These are phyloP conservation scores for Craterocephalus amniculus DNA, from an alignment of 2,797 vertebrate genomes.

Conservation along the genomic window DNA sequence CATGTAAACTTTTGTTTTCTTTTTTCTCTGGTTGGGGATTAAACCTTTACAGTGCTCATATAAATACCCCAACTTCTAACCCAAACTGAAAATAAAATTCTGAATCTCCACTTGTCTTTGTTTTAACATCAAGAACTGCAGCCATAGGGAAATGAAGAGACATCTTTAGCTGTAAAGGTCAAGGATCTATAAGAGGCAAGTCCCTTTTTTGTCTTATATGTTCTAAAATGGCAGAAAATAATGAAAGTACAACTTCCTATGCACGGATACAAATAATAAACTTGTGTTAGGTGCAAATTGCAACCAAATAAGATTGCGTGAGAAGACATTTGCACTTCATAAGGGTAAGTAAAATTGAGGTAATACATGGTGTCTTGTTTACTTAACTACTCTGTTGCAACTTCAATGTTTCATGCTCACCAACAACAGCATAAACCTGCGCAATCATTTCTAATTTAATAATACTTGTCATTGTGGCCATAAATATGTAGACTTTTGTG, in stretches of 20 bases:
- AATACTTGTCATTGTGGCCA: too few relatives aligned
- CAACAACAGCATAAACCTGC: too few relatives aligned
- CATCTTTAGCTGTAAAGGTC: neutral
- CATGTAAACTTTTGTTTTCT: neutral
- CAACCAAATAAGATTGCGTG: neutral
- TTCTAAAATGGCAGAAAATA: neutral
- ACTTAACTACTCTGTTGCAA: too few relatives aligned
- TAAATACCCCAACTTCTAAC: neutral
- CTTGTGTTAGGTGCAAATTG: neutral
- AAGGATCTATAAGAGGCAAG: neutral
- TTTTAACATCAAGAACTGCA: neutral
- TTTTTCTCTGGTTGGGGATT: neutral
- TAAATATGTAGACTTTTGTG: too few relatives aligned
- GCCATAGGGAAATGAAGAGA: neutral
- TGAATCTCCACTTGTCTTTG: constrained; percentile 6
- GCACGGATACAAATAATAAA: neutral
- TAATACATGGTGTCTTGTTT: too few relatives aligned
- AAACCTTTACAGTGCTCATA: neutral
- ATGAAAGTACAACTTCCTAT: neutral
- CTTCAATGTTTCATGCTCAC: too few relatives aligned
- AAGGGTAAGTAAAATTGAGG: too few relatives aligned
- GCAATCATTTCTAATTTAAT: too few relatives aligned
- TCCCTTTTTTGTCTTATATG: neutral
- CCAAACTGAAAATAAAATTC: neutral
- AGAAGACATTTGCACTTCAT: too few relatives aligned